Percentiles rank a stretch among this genome's conserved stretches.
These are phyloP conservation scores for Aphelinus certus DNA, from an alignment of 1,140 invertebrate genomes.

Conservation along the genomic window DNA sequence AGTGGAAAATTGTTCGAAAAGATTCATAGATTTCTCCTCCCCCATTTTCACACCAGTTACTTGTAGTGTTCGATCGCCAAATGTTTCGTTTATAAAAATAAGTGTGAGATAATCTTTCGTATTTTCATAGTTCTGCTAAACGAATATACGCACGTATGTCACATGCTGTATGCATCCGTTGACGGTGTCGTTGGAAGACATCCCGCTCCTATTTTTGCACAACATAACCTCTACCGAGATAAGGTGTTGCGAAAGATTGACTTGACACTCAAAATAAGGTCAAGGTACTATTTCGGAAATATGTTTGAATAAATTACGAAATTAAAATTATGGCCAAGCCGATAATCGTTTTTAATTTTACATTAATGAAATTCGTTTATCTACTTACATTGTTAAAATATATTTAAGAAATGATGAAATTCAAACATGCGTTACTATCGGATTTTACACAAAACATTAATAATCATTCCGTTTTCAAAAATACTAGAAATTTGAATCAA, in stretches of 20 bases:
- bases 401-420: too few species aligned
- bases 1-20: conserved; percentile 52
- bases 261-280: conserved; percentile 15
- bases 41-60: conserved; percentile 13
- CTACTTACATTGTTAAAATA: too few species aligned
- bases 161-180: background rate
- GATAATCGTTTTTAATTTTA: too few species aligned
- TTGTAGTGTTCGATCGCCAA: background rate
- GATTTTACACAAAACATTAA: too few species aligned
- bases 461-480: too few species aligned
- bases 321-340: too few species aligned
- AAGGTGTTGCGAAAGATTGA: conserved; percentile 21
- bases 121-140: conserved; percentile 28
- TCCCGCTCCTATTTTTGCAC: conserved; percentile 14
- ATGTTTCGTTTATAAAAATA: conserved; percentile 19
- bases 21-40: background rate
- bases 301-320: too few species aligned
- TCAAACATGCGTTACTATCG: too few species aligned
- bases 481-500: too few species aligned
- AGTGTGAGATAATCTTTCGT: conserved; percentile 4
- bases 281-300: conserved; percentile 10
- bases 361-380: too few species aligned
- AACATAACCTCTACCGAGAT: conserved; percentile 37
- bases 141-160: background rate
- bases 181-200: conserved; percentile 13